A percentile compares a stretch with the other conserved stretches of the same genome.
Evolutionary conservation across 2,113 vertebrate genomes (phyloP).

Genomic region (Bagarius yarrelli): DNA sequence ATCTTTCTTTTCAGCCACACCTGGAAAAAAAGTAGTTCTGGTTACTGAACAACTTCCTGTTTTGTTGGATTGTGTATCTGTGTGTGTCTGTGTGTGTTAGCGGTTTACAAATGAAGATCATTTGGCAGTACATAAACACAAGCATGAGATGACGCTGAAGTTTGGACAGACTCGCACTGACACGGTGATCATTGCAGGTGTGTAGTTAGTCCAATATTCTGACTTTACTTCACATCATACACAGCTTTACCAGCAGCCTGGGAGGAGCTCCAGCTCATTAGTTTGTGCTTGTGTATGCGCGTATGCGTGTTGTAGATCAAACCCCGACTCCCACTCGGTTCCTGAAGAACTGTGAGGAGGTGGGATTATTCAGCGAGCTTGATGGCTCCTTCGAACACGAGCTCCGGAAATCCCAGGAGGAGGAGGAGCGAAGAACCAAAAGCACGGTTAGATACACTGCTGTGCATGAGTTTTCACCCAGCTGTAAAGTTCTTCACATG

Average conservation of each 20-base stretch:
- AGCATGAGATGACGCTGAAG: conserved; percentile 99
- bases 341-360: conserved; percentile 97
- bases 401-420: conserved; percentile 88
- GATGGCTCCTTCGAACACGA: conserved; percentile 95
- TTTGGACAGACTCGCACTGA: conserved; percentile 94
- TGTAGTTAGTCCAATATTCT: not conserved
- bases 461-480: no score
- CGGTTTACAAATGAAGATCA: conserved; percentile 99
- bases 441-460: conserved; percentile 63
- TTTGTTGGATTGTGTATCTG: conserved; percentile 21
- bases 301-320: conserved; percentile 78
- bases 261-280: not conserved
- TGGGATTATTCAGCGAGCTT: conserved; percentile 94
- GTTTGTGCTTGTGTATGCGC: conserved; percentile 22
- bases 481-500: not conserved
- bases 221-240: not conserved
- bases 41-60: not conserved
- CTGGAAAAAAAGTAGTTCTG: not conserved
- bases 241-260: not conserved
- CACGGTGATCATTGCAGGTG: conserved; percentile 98
- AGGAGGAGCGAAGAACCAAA: conserved; percentile 84
- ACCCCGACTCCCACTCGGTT: conserved; percentile 97
- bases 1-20: no score
- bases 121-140: conserved; percentile 97
- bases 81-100: conserved; percentile 68